phyloP scores from a whole-genome alignment of 23 tunicate genomes.

The Botrylloides violaceus region DNA sequence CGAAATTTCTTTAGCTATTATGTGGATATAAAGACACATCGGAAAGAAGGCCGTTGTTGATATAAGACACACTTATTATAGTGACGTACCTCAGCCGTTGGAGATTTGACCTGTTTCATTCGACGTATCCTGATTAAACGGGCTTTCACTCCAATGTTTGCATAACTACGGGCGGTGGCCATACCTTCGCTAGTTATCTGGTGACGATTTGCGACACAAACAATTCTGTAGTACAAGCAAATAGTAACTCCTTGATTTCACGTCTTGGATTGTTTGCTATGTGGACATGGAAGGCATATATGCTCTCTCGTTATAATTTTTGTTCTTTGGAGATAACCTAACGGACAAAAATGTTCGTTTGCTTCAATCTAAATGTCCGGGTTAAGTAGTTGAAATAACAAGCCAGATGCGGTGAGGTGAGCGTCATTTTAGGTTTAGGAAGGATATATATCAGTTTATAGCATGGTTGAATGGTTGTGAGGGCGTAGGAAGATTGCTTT shows the following conservation, averaged over 20 bases:
- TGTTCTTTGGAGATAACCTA: background rate
- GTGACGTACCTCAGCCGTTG: slow-evolving; percentile 2
- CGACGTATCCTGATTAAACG: background rate
- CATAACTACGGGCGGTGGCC: background rate
- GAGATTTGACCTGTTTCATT: background rate
- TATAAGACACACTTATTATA: background rate
- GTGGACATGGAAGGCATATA: background rate
- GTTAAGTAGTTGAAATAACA: too few species aligned
- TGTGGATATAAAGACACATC: background rate
- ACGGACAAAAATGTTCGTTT: background rate
- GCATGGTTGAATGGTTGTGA: too few species aligned
- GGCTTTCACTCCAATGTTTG: background rate
- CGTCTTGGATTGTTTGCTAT: background rate
- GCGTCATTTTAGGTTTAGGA: too few species aligned
- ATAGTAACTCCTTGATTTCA: background rate
- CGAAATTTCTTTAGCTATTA: background rate
- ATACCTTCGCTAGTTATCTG: background rate
- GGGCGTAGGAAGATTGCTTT: too few species aligned
- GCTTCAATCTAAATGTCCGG: background rate
- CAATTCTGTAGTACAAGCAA: background rate
- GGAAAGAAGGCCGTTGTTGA: background rate
- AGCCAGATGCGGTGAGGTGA: too few species aligned
- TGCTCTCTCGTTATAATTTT: background rate
- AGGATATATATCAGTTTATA: too few species aligned
- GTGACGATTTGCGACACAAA: background rate